Evolutionary conservation across 2,888 invertebrate species (phyloP).

Genomic region (Tipula confusa): DNA sequence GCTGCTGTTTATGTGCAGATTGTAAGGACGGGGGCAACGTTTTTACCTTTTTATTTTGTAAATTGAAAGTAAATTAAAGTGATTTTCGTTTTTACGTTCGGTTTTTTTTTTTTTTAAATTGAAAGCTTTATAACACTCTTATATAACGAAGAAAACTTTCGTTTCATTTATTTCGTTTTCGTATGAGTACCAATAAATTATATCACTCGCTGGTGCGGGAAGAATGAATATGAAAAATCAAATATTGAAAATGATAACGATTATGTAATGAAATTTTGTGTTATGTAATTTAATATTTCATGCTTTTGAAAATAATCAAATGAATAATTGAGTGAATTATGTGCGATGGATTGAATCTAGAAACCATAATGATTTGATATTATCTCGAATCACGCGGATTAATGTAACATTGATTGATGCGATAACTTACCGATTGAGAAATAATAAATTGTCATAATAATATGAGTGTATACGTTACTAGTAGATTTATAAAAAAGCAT

Average conservation of each 20-base stretch:
- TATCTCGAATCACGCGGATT: background rate
- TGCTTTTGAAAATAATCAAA: too few species aligned
- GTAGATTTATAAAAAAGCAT: too few species aligned
- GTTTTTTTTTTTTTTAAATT: background rate
- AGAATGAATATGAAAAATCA: background rate
- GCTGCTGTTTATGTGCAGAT: background rate
- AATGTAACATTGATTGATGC: background rate
- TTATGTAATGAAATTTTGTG: background rate
- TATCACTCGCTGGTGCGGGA: background rate
- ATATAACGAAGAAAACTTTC: background rate
- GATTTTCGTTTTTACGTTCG: background rate
- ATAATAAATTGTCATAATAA: too few species aligned
- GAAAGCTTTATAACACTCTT: constrained; percentile 3
- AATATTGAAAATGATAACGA: constrained; percentile 20
- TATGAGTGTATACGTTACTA: too few species aligned
- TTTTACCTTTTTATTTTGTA: background rate
- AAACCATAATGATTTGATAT: background rate
- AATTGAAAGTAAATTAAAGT: constrained; percentile 20
- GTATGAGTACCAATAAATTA: background rate
- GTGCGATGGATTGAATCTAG: background rate
- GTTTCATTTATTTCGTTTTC: background rate
- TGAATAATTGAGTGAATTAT: background rate
- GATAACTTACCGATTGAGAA: background rate
- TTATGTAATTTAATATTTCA: background rate
- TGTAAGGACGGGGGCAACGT: background rate